Conservation (phyloP, 2,888 invertebrate species). For the Leptogaster cylindrica region DNA sequence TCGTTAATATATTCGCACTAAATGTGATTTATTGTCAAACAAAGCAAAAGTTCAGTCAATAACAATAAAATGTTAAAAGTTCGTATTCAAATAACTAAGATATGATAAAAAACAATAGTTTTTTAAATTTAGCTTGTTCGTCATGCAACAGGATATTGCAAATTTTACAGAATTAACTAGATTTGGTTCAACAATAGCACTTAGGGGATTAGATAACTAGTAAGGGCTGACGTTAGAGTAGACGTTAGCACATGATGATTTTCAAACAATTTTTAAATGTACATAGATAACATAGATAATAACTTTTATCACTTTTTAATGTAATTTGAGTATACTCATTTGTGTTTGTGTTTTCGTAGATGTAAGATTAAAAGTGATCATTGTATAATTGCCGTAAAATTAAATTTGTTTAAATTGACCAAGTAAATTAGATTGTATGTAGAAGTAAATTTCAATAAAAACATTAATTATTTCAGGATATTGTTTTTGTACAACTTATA, state of each 20-base stretch:
- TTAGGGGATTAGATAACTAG: slow-evolving; percentile 11
- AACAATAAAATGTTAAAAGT: too few relatives aligned
- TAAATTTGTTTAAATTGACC: slow-evolving; percentile 36
- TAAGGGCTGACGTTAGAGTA: neutral
- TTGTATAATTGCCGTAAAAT: slow-evolving; percentile 33
- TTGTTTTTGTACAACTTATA: neutral
- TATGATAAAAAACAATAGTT: too few relatives aligned
- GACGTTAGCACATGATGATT: slow-evolving; percentile 12
- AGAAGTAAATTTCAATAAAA: slow-evolving; percentile 32
- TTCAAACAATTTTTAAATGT: slow-evolving; percentile 27
- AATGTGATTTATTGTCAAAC: too few relatives aligned
- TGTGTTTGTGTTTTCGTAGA: slow-evolving; percentile 3
- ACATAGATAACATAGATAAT: slow-evolving; percentile 19
- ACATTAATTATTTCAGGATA: slow-evolving; percentile 6
- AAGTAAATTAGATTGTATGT: slow-evolving; percentile 32
- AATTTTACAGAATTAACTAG: slow-evolving; percentile 10
- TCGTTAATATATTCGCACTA: too few relatives aligned
- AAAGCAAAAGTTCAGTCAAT: too few relatives aligned
- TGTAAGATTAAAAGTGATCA: slow-evolving; percentile 33
- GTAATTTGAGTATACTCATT: slow-evolving; percentile 2
- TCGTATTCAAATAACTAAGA: too few relatives aligned
- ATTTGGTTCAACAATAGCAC: too few relatives aligned
- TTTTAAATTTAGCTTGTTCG: slow-evolving; percentile 24
- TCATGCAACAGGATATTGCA: neutral
- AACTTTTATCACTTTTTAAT: slow-evolving; percentile 22